Base-by-base conservation (phyloP, 1,140 invertebrate species). In the Battus philenor region DNA sequence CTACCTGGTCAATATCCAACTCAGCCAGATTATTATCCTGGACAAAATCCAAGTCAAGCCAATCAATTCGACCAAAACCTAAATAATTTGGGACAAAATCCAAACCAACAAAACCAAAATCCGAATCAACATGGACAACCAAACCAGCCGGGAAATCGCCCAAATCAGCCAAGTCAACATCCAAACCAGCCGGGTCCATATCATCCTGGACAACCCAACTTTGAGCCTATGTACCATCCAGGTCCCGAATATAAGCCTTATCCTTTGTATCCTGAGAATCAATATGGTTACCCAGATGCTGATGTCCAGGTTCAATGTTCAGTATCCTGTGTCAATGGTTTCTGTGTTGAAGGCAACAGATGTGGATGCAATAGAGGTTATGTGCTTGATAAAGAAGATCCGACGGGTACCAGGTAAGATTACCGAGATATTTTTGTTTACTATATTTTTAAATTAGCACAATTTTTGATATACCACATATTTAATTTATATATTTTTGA, bases 361-460 rank as follows among this genome's bases (percentile, higher is more conserved):
- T 90, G 89, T 59, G 71, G 70, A 2, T 90, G 89, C 44, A 84
- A 86, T 18, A 55, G 68, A 6, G 88, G 88, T 20, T 90, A 87
- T 38, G 44, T 78, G 0, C 32, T 51, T 22, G 87, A 88, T 56
- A 64, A 54, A 13, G 64, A 50, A 12, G 83, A 89, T 50, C 59
- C 69, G 4, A 57, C 59, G 13, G 70, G 59, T 15, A 80, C 72
- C 22, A 76, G 74, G 57, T 82, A 68, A 48, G 31, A 20, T 17
- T 18, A 10, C n/a, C 2, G 18, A 31, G 10, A 7, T 11, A 11
- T 24, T 12, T 47, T 17, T 12, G 13, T 18, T 5, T 4, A 7
- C 3, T 22, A n/a, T n/a, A n/a, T n/a, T n/a, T n/a, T n/a, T n/a
- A n/a, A n/a, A n/a, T n/a, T n/a, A n/a, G n/a, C n/a, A n/a, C n/a